phyloP scores from a whole-genome alignment of 1,140 invertebrate genomes.

The Pemphigus obesinymphae region DNA sequence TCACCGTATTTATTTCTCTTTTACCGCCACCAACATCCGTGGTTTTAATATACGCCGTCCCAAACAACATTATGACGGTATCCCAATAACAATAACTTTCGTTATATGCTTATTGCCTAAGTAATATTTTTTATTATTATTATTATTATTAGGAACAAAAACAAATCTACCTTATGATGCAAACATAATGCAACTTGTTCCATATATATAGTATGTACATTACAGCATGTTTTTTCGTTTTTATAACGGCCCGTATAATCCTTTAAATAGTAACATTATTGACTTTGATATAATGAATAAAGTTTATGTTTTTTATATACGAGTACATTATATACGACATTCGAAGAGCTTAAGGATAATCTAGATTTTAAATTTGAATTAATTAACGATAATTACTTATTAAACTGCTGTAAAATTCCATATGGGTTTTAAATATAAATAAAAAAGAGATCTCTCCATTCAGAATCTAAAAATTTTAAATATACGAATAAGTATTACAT shows the following conservation, averaged over 20 bases:
- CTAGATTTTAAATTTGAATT: not conserved
- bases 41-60: constrained; percentile 3
- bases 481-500: too few relatives aligned
- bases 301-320: not conserved
- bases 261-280: constrained; percentile 15
- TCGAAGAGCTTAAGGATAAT: not conserved
- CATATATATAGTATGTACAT: not conserved
- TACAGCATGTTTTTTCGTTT: not conserved
- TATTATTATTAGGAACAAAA: constrained; percentile 2
- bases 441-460: too few relatives aligned
- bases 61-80: not conserved
- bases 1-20: constrained; percentile 26
- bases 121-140: not conserved
- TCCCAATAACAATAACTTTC: constrained; percentile 26
- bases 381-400: not conserved
- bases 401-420: not conserved
- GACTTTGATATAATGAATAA: not conserved
- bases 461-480: too few relatives aligned
- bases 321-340: too few relatives aligned
- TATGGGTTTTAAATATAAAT: not conserved
- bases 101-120: not conserved
- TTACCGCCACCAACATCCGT: constrained; percentile 28
- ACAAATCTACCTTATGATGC: not conserved
- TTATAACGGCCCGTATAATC: not conserved
- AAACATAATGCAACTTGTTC: not conserved